Conservation (phyloP, 2,113 vertebrate genomes). For the Ginglymostoma cirratum region DNA sequence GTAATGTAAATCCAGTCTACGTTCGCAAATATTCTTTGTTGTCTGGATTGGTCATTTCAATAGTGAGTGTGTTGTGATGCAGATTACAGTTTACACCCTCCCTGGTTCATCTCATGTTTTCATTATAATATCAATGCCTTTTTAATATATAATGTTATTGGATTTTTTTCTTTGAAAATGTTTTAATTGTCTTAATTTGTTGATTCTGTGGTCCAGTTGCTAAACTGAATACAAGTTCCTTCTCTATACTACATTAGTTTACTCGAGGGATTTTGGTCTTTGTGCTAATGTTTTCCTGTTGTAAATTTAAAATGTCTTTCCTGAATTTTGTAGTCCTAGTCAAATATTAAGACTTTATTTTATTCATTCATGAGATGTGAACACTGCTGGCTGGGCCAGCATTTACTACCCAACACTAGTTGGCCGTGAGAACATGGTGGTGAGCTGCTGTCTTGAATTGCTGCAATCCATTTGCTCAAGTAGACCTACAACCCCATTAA, state of each 20-base stretch:
- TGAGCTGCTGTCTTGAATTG: no score
- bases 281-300: neutral
- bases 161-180: neutral
- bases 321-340: neutral
- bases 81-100: neutral
- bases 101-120: neutral
- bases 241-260: neutral
- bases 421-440: no score
- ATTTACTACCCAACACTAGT: no score
- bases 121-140: no score
- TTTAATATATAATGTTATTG: no score
- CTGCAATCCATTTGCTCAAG: no score
- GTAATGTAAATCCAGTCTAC: neutral
- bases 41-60: neutral
- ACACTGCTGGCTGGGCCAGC: no score
- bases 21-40: neutral
- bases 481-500: no score
- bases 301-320: neutral
- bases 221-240: neutral
- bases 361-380: neutral
- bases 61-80: neutral
- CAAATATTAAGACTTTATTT: neutral
- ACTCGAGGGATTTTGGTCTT: neutral
- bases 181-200: neutral
- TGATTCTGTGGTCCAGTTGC: neutral